phyloP scores from a whole-genome alignment of 2,113 vertebrate genomes.

The Aplodontia rufa region DNA sequence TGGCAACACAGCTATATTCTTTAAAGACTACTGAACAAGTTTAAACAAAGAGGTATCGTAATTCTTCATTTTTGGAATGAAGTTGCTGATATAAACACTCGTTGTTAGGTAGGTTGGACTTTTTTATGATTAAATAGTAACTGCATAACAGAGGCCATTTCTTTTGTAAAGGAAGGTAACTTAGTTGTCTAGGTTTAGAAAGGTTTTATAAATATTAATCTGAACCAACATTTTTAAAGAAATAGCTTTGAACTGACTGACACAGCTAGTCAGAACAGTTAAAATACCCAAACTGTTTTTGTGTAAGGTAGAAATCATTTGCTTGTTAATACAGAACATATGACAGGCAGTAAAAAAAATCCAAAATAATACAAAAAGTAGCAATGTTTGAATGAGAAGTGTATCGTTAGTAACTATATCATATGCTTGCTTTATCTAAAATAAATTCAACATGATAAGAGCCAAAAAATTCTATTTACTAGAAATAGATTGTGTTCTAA shows the following conservation, averaged over 20 bases:
- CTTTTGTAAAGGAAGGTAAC: neutral
- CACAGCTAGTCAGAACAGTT: neutral
- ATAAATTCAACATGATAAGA: neutral
- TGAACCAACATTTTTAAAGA: neutral
- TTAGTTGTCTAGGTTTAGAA: neutral
- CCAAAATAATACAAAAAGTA: constrained; percentile 12
- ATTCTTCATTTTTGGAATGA: neutral
- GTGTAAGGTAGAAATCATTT: neutral
- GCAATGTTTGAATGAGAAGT: constrained; percentile 13
- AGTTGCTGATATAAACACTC: neutral
- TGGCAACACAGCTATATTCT: neutral
- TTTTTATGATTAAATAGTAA: neutral
- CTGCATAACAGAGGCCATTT: neutral
- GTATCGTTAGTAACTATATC: neutral
- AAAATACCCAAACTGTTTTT: constrained; percentile 1
- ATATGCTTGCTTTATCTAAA: constrained; percentile 33
- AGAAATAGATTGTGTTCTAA: neutral
- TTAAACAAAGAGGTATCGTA: neutral
- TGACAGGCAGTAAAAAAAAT: neutral
- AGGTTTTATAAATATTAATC: constrained; percentile 2
- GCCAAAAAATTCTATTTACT: constrained; percentile 20
- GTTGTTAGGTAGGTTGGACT: neutral
- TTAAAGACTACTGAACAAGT: neutral
- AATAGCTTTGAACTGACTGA: neutral
- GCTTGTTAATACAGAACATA: neutral